phyloP scores from a whole-genome alignment of 2,113 vertebrate genomes.

The Rhinopithecus roxellana region DNA sequence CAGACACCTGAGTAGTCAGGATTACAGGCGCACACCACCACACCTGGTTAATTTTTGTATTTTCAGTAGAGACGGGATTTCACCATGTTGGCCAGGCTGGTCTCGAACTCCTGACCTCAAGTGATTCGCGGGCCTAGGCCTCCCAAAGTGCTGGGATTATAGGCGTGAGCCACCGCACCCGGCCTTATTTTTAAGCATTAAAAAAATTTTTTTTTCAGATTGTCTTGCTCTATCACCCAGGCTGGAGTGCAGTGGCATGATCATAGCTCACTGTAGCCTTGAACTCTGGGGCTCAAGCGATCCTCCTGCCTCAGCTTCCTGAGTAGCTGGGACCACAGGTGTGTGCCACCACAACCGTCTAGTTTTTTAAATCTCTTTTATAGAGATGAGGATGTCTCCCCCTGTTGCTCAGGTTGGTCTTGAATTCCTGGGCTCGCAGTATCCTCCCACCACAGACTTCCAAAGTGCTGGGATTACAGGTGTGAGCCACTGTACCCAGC shows the following conservation, averaged over 20 bases:
- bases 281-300: too few species aligned
- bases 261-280: too few species aligned
- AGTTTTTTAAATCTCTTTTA: neutral
- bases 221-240: too few species aligned
- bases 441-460: neutral
- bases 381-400: neutral
- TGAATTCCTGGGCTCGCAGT: neutral
- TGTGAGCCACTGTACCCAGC: neutral
- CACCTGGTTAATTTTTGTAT: neutral
- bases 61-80: neutral
- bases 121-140: too few species aligned
- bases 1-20: neutral
- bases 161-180: fast-evolving
- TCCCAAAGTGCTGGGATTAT: too few species aligned
- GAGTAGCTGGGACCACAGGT: too few species aligned
- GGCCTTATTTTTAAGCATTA: too few species aligned
- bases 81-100: neutral
- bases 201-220: too few species aligned
- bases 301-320: too few species aligned
- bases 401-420: neutral
- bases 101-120: neutral
- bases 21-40: neutral
- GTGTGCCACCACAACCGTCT: too few species aligned
- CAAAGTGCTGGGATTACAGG: neutral
- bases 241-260: too few species aligned